Percentiles rank a stretch among this genome's conserved stretches.
Conservation (phyloP, 2,113 vertebrate species). For the Mus pahari region DNA sequence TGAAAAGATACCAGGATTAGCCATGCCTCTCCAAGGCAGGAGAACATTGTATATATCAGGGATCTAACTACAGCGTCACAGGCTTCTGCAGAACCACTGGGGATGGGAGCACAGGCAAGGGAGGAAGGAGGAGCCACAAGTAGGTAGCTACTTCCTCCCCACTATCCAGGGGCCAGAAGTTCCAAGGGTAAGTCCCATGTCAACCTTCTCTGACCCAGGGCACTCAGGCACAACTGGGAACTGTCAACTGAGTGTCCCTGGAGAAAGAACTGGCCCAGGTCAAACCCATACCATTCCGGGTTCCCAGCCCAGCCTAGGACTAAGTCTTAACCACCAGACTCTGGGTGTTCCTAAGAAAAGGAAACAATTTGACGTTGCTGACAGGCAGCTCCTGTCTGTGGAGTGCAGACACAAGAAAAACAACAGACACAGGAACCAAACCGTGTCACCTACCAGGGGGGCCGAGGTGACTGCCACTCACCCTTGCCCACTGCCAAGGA, state of each 20-base stretch:
- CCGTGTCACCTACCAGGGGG: background rate
- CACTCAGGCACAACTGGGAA: background rate
- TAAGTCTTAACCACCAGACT: background rate
- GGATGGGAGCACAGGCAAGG: background rate
- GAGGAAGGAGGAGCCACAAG: background rate
- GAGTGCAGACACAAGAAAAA: background rate
- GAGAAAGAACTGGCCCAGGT: background rate
- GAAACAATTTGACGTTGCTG: background rate
- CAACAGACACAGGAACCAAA: background rate
- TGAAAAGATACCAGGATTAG: background rate
- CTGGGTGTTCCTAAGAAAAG: background rate
- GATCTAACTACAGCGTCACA: background rate
- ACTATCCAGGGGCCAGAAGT: background rate
- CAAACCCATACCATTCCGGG: background rate
- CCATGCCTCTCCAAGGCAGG: background rate
- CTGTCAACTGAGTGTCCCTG: background rate
- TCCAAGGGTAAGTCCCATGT: background rate
- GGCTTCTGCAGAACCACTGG: background rate
- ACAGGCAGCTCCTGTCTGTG: background rate
- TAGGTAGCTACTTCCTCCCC: background rate
- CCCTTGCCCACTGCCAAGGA: background rate
- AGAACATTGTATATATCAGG: background rate
- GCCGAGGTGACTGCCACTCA: background rate
- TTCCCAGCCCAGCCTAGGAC: background rate
- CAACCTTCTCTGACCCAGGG: accelerated